Percentiles rank a stretch among this genome's conserved stretches.
Evolutionary conservation across 2,113 vertebrate species (phyloP).

Genomic region (Pelodiscus sinensis): DNA sequence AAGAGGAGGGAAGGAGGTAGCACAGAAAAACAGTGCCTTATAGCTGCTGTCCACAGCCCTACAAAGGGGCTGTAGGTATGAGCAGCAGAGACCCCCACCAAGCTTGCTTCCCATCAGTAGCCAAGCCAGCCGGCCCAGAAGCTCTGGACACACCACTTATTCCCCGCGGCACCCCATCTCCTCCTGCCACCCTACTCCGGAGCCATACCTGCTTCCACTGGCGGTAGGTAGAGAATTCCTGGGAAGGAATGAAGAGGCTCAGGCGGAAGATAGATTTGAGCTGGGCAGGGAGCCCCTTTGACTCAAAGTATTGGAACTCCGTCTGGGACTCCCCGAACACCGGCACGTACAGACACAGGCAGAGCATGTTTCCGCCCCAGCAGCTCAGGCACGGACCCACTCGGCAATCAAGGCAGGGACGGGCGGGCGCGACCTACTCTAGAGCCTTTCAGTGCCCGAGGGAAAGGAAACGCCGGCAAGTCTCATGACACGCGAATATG

Average conservation of each 20-base stretch:
- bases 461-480: conserved; percentile 76
- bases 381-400: neutral
- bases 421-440: neutral
- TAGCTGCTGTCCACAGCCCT: accelerated
- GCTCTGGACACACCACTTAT: accelerated
- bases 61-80: neutral
- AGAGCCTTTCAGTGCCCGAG: conserved; percentile 7
- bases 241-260: conserved; percentile 91
- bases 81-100: accelerated
- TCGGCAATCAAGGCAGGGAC: neutral
- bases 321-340: conserved; percentile 82
- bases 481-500: conserved; percentile 59
- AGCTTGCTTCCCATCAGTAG: neutral
- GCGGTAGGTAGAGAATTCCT: conserved; percentile 90
- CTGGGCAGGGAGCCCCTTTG: conserved; percentile 88
- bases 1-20: neutral
- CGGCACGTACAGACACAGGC: conserved; percentile 91
- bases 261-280: conserved; percentile 92
- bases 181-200: neutral
- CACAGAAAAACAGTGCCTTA: neutral
- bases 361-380: conserved; percentile 82
- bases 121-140: accelerated
- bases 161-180: neutral
- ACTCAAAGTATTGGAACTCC: conserved; percentile 95
- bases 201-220: conserved; percentile 88